Evolutionary conservation across 2,113 vertebrate species (phyloP), one percentile per base, ranked within the genome.

Genomic region (Myotis yumanensis): DNA sequence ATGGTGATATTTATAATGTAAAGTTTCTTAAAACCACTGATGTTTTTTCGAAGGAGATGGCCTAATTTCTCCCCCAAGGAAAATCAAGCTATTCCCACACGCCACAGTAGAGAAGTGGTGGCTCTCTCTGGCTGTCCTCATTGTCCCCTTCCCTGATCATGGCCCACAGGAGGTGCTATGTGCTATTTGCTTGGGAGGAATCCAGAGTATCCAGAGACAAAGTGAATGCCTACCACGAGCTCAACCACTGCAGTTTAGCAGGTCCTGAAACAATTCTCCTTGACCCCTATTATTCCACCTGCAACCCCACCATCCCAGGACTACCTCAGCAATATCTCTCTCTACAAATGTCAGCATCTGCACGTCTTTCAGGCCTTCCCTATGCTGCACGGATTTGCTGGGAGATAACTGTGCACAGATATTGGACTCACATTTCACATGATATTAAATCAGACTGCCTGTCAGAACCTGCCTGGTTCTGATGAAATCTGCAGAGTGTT

Each of bases 401-500:
- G 97, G 97, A 20, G 97, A 98, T 10, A 17, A 81, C 96, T 97
- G 84, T 97, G 97, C 25, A 92, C 89, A 37, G 96, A 97, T 95
- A 98, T 97, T 62, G 83, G 96, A 98, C 96, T 59, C 98, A 96
- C 62, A 20, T 97, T 98, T 90, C 97, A 98, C 52, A 95, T 96
- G 97, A 96, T 98, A 64, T 94, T 98, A 83, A 98, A 97, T 94
- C 98, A 97, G 97, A 97, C 3, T 96, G 96, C 69, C 97, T 94
- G 4, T 97, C 98, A 0, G 98, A 98, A 97, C 97, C 98, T 95
- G 97, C 97, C 20, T 98, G 89, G 98, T 98, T 93, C 97, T 98
- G 97, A 98, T 97, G 97, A 98, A 98, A 95, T 98, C 96, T 52
- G 86, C 97, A 83, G 97, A 77, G 97, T 97, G n/a, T 97, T 98